Percentiles rank a stretch among this genome's conserved stretches.
Evolutionary conservation across 2,888 invertebrate genomes (phyloP).

Genomic region (Creontiades dilutus): DNA sequence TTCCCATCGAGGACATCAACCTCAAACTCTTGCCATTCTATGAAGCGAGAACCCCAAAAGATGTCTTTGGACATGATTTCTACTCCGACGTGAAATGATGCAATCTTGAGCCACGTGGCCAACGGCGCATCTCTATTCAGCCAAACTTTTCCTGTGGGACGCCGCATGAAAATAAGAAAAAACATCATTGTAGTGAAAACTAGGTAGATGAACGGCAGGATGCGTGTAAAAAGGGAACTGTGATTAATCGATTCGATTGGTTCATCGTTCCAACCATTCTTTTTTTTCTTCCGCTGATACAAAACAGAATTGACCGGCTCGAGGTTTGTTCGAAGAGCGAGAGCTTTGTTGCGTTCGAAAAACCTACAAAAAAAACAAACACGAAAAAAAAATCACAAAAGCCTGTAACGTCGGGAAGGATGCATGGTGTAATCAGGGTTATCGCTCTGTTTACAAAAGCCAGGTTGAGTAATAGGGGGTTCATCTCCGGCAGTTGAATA

Average conservation of each 20-base stretch:
- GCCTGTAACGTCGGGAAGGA: not conserved
- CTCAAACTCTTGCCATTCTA: too few species aligned
- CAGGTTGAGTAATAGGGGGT: not conserved
- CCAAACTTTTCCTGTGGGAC: not conserved
- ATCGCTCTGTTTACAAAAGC: constrained; percentile 40
- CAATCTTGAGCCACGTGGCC: not conserved
- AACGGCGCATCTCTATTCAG: not conserved
- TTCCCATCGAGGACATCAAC: too few species aligned
- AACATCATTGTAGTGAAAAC: not conserved
- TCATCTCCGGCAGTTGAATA: too few species aligned
- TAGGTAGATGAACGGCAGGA: constrained; percentile 17
- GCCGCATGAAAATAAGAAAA: not conserved
- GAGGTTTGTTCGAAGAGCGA: not conserved
- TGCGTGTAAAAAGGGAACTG: not conserved
- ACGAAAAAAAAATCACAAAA: constrained; percentile 30
- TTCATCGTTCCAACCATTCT: constrained; percentile 19
- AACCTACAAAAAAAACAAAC: not conserved
- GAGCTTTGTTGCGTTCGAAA: not conserved
- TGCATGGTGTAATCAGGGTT: constrained; percentile 25
- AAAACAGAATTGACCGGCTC: not conserved
- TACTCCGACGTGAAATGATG: not conserved
- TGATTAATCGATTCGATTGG: constrained; percentile 28
- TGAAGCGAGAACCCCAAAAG: too few species aligned
- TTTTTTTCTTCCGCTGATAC: not conserved
- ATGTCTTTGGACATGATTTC: not conserved